These are phyloP conservation scores for Bryconaethiops microstoma DNA, from an alignment of 2,797 vertebrate species.

Conservation along the genomic window DNA sequence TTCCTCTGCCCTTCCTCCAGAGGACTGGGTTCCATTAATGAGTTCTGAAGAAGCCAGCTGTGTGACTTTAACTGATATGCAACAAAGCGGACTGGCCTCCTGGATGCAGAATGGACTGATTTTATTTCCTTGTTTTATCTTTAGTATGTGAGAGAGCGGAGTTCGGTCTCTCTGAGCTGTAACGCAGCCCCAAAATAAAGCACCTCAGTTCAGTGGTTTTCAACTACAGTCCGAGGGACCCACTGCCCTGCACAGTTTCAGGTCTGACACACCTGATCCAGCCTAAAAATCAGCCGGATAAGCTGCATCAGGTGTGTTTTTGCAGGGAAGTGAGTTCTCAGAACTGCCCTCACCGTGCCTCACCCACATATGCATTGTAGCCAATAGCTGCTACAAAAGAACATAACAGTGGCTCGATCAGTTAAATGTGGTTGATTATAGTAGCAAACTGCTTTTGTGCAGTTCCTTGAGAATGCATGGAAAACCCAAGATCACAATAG, in stretches of 20 bases:
- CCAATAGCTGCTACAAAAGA: not conserved
- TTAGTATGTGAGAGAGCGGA: not conserved
- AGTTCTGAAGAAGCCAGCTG: not conserved
- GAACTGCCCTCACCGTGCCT: too few relatives aligned
- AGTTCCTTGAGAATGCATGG: conserved; percentile 2
- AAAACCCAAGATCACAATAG: not conserved
- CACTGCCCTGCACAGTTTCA: not conserved
- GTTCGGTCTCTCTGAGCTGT: not conserved
- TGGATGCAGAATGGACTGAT: conserved; percentile 15
- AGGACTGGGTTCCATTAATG: not conserved
- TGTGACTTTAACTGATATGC: not conserved
- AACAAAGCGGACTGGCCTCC: not conserved
- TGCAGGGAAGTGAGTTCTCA: too few relatives aligned
- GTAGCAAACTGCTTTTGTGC: not conserved
- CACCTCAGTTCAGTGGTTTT: not conserved
- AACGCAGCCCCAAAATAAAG: not conserved
- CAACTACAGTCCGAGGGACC: too few relatives aligned
- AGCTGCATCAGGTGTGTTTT: too few relatives aligned
- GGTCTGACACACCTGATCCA: too few relatives aligned
- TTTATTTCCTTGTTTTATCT: conserved; percentile 11
- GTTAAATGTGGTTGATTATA: not conserved
- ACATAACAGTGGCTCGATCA: not conserved
- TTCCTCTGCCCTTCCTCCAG: not conserved
- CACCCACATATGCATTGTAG: too few relatives aligned
- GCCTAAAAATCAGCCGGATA: too few relatives aligned